Evolutionary conservation across 2,888 invertebrate species (phyloP).

Genomic region (Himalopsyche anomala): DNA sequence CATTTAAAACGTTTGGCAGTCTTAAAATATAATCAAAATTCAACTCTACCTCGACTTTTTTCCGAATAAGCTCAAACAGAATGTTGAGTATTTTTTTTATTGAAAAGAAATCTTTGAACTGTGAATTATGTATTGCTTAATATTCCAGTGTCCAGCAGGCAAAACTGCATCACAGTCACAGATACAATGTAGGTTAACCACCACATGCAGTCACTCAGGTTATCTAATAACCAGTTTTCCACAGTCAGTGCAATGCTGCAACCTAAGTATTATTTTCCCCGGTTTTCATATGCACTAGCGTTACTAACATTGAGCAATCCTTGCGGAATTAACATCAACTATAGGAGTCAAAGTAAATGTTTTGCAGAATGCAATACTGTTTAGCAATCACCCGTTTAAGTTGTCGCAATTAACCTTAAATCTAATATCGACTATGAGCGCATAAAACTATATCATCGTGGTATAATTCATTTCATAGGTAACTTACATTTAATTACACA

Average conservation of each 20-base stretch:
- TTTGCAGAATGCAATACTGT: background rate
- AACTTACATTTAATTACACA: too few species aligned
- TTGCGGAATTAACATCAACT: conserved; percentile 19
- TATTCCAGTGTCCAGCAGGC: background rate
- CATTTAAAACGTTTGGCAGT: too few species aligned
- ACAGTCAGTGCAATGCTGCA: conserved; percentile 58
- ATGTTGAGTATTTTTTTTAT: too few species aligned
- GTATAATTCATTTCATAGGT: background rate
- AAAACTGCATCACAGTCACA: background rate
- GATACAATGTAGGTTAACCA: conserved; percentile 29
- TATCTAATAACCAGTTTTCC: conserved; percentile 61
- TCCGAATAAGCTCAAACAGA: too few species aligned
- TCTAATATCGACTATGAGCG: background rate
- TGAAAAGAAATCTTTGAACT: too few species aligned
- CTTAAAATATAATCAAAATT: too few species aligned
- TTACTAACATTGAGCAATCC: conserved; percentile 44
- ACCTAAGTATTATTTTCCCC: conserved; percentile 46
- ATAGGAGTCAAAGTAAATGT: conserved; percentile 25
- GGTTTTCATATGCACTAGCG: conserved; percentile 47
- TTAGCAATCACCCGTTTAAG: background rate
- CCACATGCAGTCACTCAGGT: conserved; percentile 49
- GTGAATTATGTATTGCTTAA: background rate
- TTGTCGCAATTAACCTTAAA: conserved; percentile 22
- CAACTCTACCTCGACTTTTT: too few species aligned
- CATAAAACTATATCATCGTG: background rate